These are phyloP conservation scores for Acanthopagrus latus DNA, from an alignment of 2,797 vertebrate species.

Conservation along the genomic window DNA sequence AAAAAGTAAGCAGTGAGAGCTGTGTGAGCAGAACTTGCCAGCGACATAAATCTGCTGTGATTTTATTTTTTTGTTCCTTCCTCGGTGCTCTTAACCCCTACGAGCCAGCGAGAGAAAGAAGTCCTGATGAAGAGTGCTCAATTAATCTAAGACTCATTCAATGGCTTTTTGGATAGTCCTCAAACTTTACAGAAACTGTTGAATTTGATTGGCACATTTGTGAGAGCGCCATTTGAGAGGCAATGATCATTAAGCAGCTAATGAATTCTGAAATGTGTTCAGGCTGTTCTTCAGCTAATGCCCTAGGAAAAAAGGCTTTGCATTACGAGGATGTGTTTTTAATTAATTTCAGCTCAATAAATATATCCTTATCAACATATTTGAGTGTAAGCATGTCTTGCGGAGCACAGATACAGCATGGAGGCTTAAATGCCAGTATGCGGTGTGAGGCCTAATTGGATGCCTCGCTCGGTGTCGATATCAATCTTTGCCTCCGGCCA, in stretches of 20 bases:
- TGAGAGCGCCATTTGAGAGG: constrained; percentile 19
- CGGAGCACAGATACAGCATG: background rate
- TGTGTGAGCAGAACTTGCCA: background rate
- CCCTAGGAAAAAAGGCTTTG: constrained; percentile 5
- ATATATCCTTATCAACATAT: constrained; percentile 31
- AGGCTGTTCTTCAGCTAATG: constrained; percentile 38
- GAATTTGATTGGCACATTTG: constrained; percentile 48
- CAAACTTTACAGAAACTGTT: constrained; percentile 6
- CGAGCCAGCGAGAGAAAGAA: background rate
- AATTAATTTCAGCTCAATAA: constrained; percentile 58
- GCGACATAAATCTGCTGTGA: background rate
- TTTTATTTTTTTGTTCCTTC: background rate
- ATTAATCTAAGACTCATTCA: background rate
- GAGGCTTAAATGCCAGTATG: constrained; percentile 6
- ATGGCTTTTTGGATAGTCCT: constrained; percentile 2
- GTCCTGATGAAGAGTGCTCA: background rate
- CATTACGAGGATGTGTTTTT: constrained; percentile 38
- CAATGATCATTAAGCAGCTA: constrained; percentile 55
- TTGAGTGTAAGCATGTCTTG: background rate
- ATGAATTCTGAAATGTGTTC: constrained; percentile 57
- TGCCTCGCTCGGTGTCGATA: constrained; percentile 28
- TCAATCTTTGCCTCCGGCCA: constrained; percentile 52
- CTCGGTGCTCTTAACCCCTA: background rate
- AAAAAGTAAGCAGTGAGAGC: background rate
- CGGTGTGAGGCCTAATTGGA: constrained; percentile 40